Conservation (phyloP, 1,140 invertebrate genomes). For the Pachyrhynchus sulphureomaculatus region DNA sequence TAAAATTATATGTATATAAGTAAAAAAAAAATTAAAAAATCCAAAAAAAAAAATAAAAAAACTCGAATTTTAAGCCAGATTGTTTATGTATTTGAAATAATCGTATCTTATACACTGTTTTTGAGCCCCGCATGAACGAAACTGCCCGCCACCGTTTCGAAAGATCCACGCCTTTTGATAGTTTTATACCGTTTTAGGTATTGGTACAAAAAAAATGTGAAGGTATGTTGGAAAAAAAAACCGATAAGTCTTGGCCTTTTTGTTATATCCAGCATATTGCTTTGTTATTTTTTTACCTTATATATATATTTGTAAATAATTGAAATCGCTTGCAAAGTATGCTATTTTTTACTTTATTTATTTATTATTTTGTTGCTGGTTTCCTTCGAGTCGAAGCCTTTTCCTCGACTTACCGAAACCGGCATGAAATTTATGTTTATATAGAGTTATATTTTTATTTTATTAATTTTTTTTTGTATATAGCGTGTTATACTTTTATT, state of each 20-base stretch:
- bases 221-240: slow-evolving; percentile 1
- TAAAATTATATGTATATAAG: slow-evolving; percentile 53
- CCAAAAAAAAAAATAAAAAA: slow-evolving; percentile 42
- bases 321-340: background rate
- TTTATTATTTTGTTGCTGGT: background rate
- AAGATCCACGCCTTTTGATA: slow-evolving; percentile 10
- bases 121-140: slow-evolving; percentile 30
- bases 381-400: background rate
- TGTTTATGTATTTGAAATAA: slow-evolving; percentile 50
- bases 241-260: too few species aligned
- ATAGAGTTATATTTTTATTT: slow-evolving; percentile 38
- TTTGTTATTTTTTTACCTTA: slow-evolving; percentile 1
- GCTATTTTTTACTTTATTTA: slow-evolving; percentile 13
- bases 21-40: slow-evolving; percentile 42
- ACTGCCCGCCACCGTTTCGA: slow-evolving; percentile 3
- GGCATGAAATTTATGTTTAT: slow-evolving; percentile 25
- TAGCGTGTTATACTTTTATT: slow-evolving; percentile 20
- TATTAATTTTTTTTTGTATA: slow-evolving; percentile 25
- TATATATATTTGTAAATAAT: background rate
- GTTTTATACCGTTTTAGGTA: slow-evolving; percentile 38
- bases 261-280: too few species aligned
- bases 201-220: slow-evolving; percentile 21
- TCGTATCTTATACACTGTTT: slow-evolving; percentile 50
- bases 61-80: slow-evolving; percentile 49
- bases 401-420: background rate